Evolutionary conservation across 2,888 invertebrate genomes (phyloP).

Genomic region (Morpho achilles): DNA sequence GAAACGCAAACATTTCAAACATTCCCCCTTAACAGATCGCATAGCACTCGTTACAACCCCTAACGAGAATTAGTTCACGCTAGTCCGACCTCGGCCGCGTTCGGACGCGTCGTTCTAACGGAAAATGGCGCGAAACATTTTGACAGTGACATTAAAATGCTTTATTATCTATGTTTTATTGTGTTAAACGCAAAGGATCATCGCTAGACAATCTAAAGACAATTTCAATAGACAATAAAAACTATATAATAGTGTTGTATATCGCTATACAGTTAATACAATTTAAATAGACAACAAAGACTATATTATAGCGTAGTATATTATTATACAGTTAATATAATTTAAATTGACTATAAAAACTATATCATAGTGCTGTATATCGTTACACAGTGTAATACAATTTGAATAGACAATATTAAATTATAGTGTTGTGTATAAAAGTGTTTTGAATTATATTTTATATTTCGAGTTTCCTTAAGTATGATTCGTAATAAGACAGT

Average conservation of each 20-base stretch:
- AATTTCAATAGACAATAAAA: background rate
- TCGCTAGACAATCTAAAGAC: background rate
- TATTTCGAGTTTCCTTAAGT: slow-evolving; percentile 21
- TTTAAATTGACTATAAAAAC: too few species aligned
- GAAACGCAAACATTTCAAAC: slow-evolving; percentile 21
- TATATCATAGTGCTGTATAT: too few species aligned
- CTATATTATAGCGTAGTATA: too few species aligned
- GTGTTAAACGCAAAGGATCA: slow-evolving; percentile 1
- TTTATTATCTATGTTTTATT: slow-evolving; percentile 22
- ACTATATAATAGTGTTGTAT: too few species aligned
- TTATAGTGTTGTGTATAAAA: too few species aligned
- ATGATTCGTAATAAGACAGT: slow-evolving; percentile 73
- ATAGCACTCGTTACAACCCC: slow-evolving; percentile 62
- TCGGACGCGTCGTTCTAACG: slow-evolving; percentile 43
- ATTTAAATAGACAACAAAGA: too few species aligned
- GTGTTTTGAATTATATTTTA: too few species aligned
- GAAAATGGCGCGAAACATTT: slow-evolving; percentile 49
- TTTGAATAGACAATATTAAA: too few species aligned
- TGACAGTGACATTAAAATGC: slow-evolving; percentile 31
- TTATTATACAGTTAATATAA: too few species aligned
- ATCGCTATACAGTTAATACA: too few species aligned
- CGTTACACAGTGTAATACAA: too few species aligned
- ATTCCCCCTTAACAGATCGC: slow-evolving; percentile 31
- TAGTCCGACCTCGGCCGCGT: slow-evolving; percentile 58
- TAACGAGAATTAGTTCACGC: slow-evolving; percentile 50